These are phyloP conservation scores for Andrena minutula DNA, from an alignment of 2,888 invertebrate species.

Conservation along the genomic window DNA sequence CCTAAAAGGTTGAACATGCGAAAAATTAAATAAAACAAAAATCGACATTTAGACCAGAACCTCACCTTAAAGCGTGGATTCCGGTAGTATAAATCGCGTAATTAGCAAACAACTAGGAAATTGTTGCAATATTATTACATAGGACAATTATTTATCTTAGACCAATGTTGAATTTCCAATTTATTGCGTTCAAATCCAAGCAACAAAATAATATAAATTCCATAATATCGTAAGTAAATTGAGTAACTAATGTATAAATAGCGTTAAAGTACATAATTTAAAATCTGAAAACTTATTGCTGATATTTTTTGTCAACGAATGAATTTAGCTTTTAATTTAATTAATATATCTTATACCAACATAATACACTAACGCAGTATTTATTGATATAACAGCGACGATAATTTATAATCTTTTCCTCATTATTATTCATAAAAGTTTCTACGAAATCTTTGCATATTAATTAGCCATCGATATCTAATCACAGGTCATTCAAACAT, in stretches of 20 bases:
- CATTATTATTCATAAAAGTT: background rate
- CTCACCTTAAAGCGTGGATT: no score
- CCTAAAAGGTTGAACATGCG: no score
- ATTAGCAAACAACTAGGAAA: background rate
- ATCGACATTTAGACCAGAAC: no score
- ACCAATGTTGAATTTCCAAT: background rate
- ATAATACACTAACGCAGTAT: background rate
- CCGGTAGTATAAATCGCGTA: background rate
- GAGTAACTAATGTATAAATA: no score
- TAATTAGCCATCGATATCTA: slow-evolving; percentile 1
- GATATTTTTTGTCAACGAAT: no score
- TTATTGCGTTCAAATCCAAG: background rate
- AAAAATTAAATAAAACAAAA: no score
- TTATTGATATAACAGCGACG: background rate
- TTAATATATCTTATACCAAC: background rate
- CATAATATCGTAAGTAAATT: no score
- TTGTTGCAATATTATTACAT: background rate
- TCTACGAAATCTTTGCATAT: slow-evolving; percentile 1
- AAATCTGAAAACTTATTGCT: no score
- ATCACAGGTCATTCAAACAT: background rate
- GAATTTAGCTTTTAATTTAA: no score
- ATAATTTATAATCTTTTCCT: background rate
- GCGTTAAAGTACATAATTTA: no score
- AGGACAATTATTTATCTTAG: background rate
- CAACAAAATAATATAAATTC: background rate